Percentiles rank a stretch among this genome's conserved stretches.
Conservation (phyloP, 2,113 vertebrate species). For the Sturnira hondurensis region DNA sequence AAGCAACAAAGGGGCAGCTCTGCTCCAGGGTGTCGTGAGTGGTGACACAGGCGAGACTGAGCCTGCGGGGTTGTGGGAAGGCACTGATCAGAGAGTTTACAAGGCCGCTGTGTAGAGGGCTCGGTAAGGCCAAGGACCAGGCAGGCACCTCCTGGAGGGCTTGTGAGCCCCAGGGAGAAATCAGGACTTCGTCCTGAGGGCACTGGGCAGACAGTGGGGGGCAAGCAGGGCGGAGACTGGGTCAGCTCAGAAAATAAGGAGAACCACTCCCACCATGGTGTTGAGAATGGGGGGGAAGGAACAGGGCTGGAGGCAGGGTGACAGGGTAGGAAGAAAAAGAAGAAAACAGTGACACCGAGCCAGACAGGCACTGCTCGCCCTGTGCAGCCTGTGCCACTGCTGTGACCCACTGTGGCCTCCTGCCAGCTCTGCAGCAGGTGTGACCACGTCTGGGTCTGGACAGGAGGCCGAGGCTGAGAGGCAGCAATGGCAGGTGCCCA, state of each 20-base stretch:
- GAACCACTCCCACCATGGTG: not conserved
- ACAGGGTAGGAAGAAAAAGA: not conserved
- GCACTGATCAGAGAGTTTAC: not conserved
- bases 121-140: not conserved
- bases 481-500: not conserved
- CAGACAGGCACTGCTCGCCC: not conserved
- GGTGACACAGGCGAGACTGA: accelerated
- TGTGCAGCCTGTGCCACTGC: accelerated
- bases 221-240: not conserved
- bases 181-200: not conserved
- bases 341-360: not conserved
- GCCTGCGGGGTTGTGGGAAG: not conserved
- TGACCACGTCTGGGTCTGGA: accelerated
- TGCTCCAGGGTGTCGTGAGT: no score
- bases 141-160: not conserved
- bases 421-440: not conserved
- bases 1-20: not conserved
- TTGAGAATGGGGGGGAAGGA: not conserved
- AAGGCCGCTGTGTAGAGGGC: no score
- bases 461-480: not conserved
- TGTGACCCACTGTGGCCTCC: accelerated
- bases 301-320: no score
- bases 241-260: not conserved
- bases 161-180: not conserved
- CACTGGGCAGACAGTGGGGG: not conserved